Percentiles rank a stretch among this genome's conserved stretches.
phyloP scores from a whole-genome alignment of 2,113 vertebrate genomes.

The Misgurnus anguillicaudatus region DNA sequence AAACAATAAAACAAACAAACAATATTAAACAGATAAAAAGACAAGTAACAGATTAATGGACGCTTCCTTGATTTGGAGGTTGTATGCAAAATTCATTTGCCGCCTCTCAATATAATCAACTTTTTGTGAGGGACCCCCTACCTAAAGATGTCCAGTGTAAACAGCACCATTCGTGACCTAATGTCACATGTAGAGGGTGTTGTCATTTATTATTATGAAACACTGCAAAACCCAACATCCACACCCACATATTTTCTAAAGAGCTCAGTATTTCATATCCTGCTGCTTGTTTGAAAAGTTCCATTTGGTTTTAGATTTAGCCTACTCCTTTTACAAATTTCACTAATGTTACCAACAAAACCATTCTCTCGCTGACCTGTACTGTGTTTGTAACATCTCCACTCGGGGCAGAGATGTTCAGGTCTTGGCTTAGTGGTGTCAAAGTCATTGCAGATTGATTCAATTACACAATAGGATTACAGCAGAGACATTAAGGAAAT shows the following conservation, averaged over 20 bases:
- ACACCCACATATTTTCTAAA: slow-evolving; percentile 20
- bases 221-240: slow-evolving; percentile 22
- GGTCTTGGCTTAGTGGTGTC: too few species aligned
- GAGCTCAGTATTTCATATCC: slow-evolving; percentile 25
- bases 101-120: too few species aligned
- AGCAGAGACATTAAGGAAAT: too few species aligned
- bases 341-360: slow-evolving; percentile 27
- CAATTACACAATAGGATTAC: too few species aligned
- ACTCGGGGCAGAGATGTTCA: too few species aligned
- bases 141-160: background rate
- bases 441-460: too few species aligned
- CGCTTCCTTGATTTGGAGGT: too few species aligned
- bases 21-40: too few species aligned
- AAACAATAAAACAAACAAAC: too few species aligned
- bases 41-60: too few species aligned
- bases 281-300: slow-evolving; percentile 23
- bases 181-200: background rate
- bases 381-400: background rate
- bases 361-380: background rate
- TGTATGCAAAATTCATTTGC: too few species aligned
- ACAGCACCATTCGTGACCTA: background rate
- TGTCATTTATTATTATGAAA: slow-evolving; percentile 23
- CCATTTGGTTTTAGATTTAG: slow-evolving; percentile 19
- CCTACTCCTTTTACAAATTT: slow-evolving; percentile 17
- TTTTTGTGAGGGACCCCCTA: too few species aligned